Evolutionary conservation across 1,140 invertebrate genomes (phyloP), one percentile per base, ranked within the genome.

Genomic region (Catajapyx aquilonaris): DNA sequence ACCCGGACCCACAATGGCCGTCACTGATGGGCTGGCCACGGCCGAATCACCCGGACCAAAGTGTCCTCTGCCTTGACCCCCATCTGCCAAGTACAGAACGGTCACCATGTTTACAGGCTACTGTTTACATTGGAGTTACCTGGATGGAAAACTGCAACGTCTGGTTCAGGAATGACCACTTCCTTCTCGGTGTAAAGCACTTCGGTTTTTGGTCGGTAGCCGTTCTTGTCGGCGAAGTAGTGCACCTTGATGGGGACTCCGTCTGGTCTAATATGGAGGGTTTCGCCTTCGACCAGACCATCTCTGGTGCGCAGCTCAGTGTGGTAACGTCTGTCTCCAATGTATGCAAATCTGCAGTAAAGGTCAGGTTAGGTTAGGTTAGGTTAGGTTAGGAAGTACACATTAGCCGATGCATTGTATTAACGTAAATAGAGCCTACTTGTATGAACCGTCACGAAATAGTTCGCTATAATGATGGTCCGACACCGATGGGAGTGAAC

Each of bases 271-370:
- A 46, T 34, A 31, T 43, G 42, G 9, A 46, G 22, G 20, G 40
- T 45, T 35, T 48, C 46, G 19, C 46, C 46, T 45, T 48, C 46
- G 1, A 48, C 45, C 2, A 42, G 40, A 33, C 45, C 45, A 41
- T 46, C 44, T 7, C 35, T 21, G 2, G 41, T 23, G 2, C 44
- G 34, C 36, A 40, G 33, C 41, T 48, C 46, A 2, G 44, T 43
- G 2, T 30, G 31, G 20, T 44, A 48, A 4, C 42, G 41, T 23
- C 46, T 31, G 16, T 40, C 36, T 11, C 46, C 46, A 16, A 45
- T 48, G 37, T 48, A 48, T 5, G 46, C 46, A 39, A 46, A 48
- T 30, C 46, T 48, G 15, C 3, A 36, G 4, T 35, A 37, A 20
- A 20, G 13, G n/a, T n/a, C n/a, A n/a, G n/a, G n/a, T n/a, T n/a